Conservation (phyloP, 1,140 invertebrate species). For the Oreohelix idahoensis region DNA sequence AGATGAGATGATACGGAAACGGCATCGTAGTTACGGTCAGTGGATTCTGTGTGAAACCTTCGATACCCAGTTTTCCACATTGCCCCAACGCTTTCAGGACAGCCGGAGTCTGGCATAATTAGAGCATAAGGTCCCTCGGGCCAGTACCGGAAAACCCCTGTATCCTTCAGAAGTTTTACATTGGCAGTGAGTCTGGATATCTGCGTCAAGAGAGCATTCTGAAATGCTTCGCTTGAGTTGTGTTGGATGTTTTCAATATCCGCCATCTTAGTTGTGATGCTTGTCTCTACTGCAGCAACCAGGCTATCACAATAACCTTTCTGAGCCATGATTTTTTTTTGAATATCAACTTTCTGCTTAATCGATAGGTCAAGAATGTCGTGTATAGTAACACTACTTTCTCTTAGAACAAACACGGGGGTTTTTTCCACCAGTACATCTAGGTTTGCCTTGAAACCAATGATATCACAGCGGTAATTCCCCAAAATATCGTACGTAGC, state of each 20-base stretch:
- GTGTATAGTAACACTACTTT: not conserved
- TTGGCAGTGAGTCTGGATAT: not conserved
- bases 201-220: not conserved
- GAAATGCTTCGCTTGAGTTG: not conserved
- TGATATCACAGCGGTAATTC: slow-evolving; percentile 1
- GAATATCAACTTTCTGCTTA: not conserved
- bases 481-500: not conserved
- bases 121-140: slow-evolving; percentile 19
- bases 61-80: not conserved
- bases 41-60: slow-evolving; percentile 28
- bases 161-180: not conserved
- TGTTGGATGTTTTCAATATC: not conserved
- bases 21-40: slow-evolving; percentile 9
- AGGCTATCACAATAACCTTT: not conserved
- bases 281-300: not conserved
- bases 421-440: not conserved
- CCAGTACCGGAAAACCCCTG: slow-evolving; percentile 26
- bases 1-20: slow-evolving; percentile 2
- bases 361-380: not conserved
- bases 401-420: not conserved
- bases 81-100: slow-evolving; percentile 2
- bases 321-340: not conserved
- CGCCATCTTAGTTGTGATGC: not conserved
- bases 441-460: not conserved
- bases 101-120: slow-evolving; percentile 7